Percentiles rank a stretch among this genome's conserved stretches.
phyloP scores from a whole-genome alignment of 2,797 vertebrate genomes.

The Lophotriccus pileatus region DNA sequence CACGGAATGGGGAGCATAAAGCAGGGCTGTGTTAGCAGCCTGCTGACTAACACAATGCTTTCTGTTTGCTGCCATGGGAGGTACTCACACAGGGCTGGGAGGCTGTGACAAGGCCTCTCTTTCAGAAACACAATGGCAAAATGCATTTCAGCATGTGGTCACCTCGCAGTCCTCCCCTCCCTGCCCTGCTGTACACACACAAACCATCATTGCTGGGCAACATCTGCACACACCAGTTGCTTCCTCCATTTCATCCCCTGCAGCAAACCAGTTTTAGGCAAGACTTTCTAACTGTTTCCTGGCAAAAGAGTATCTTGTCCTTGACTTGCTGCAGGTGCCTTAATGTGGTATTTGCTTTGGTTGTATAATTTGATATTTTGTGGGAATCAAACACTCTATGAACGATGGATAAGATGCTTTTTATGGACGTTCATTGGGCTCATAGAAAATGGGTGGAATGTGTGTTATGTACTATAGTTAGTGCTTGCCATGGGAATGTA shows the following conservation, averaged over 20 bases:
- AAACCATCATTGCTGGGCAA: not conserved
- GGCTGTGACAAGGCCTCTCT: slow-evolving; percentile 14
- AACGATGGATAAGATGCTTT: not conserved
- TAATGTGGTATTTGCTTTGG: not conserved
- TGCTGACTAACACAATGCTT: slow-evolving; percentile 10
- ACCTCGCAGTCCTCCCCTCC: not conserved
- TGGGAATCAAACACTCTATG: not conserved
- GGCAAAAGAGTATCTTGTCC: not conserved
- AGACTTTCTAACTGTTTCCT: not conserved
- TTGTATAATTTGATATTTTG: not conserved
- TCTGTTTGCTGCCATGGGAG: slow-evolving; percentile 38
- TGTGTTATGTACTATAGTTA: not conserved
- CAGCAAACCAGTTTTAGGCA: not conserved
- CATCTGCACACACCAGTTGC: not conserved
- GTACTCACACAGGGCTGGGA: not conserved
- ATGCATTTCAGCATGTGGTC: not conserved
- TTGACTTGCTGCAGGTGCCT: not conserved
- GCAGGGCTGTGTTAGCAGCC: not conserved
- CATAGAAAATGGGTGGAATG: not conserved
- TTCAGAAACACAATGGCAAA: slow-evolving; percentile 33
- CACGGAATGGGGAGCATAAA: not conserved
- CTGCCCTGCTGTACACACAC: not conserved
- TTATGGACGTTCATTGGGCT: not conserved
- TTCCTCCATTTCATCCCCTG: not conserved
- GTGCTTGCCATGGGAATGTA: not conserved